A percentile compares a stretch with the other conserved stretches of the same genome.
Conservation (phyloP, 2,113 vertebrate species). For the Centropus bengalensis region DNA sequence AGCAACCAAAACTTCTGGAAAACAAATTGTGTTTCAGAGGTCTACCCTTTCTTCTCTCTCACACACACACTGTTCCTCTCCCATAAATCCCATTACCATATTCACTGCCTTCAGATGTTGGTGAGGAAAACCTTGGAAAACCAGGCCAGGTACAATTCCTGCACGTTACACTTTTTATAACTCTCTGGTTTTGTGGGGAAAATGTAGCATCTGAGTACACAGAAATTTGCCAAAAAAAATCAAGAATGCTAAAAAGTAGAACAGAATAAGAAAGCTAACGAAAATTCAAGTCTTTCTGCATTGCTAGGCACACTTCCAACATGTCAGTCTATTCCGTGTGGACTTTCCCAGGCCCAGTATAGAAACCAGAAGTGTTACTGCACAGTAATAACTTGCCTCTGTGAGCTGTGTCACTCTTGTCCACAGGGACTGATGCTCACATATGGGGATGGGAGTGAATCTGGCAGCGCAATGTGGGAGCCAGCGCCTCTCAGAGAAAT, state of each 20-base stretch:
- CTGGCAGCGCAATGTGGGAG: conserved; percentile 43
- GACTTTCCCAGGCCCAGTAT: conserved; percentile 61
- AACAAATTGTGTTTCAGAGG: background rate
- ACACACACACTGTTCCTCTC: no score
- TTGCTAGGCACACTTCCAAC: conserved; percentile 57
- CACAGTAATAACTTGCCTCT: conserved; percentile 46
- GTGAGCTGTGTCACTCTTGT: conserved; percentile 9
- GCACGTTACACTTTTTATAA: background rate
- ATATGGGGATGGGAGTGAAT: conserved; percentile 16
- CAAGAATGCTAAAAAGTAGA: conserved; percentile 11
- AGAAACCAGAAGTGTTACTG: conserved; percentile 50
- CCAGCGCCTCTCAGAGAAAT: background rate
- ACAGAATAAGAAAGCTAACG: background rate
- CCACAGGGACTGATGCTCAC: conserved; percentile 25
- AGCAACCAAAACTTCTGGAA: background rate
- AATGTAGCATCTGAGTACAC: background rate
- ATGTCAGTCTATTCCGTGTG: background rate
- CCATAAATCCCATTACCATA: background rate
- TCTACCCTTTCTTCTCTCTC: background rate
- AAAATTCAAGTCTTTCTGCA: conserved; percentile 37
- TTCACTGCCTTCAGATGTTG: background rate
- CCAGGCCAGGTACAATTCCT: background rate
- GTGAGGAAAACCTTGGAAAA: background rate
- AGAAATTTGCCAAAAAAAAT: conserved; percentile 35
- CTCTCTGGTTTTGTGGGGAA: conserved; percentile 17